Base-by-base conservation (phyloP, 2,888 invertebrate species). In the Heliconius erato region DNA sequence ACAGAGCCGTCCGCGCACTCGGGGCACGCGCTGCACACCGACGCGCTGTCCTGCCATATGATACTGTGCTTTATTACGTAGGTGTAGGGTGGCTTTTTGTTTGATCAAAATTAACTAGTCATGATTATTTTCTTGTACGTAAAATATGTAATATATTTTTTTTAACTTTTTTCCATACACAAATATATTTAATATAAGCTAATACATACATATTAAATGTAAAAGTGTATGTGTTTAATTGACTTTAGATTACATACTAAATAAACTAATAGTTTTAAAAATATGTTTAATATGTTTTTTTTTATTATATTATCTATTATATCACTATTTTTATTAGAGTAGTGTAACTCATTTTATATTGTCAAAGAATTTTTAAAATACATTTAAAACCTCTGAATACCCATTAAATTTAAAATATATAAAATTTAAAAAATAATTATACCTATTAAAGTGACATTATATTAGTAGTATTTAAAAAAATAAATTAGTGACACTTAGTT, bases 11-110 rank as follows among this genome's bases (percentile, higher is more conserved):
- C 94, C 84, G 90, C 92, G 91, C 95, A 95, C 85, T 96, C 96
- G 68, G 96, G 96, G 89, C 96, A 96, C 85, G 95, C 96, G 87
- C 96, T 96, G 91, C 96, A 96, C 87, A 94, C 92, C 84, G 96
- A 95, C 92, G 89, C 94, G 90, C 97, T 96, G 95, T 96, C 96
- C 96, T 96, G 95, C 94, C 94, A 94, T 92, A 82, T 87, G 88
- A 94, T 87, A 93, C 89, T 91, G 91, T 93, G 93, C 90, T 93
- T 93, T 92, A 93, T 89, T 67, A 67, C 67, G 67, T 67, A 67
- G 16, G 2, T 67, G 67, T 67, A 67, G 14, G 16, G 67, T 67
- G 26, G 26, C 0, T 14, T 28, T 67, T 67, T 67, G 26, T 67
- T 67, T 67, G 7, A 28, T 5, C 26, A 26, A 6, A 67, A 26